Evolutionary conservation across 2,888 invertebrate species (phyloP), one percentile per base, ranked within the genome.

Genomic region (Augiades crinisus): DNA sequence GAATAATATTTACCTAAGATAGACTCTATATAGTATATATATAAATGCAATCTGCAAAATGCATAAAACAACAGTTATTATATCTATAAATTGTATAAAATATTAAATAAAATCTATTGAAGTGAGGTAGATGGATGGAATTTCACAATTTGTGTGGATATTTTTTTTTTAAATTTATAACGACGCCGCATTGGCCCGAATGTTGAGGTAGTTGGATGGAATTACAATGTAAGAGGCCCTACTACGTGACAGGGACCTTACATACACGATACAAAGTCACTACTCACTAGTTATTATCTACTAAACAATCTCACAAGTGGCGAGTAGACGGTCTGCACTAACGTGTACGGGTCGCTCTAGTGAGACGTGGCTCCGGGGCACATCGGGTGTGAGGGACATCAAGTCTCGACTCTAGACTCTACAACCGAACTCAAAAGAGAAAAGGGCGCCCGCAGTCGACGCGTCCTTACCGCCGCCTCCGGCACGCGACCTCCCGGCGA

Each of bases 91-190:
- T 88, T 86, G 88, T 89, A 89, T 89, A 89, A 89, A 89, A 89
- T 88, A 89, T 88, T 87, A 89, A 89, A 88, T 90, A 90, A 90
- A 88, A 89, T 90, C 89, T 89, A 90, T 89, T 89, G 89, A 91
- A 91, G 90, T 92, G 93, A 92, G 92, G 93, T 93, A 92, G 92
- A 91, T 92, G 93, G 92, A 92, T 92, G 92, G 93, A 93, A 92
- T 92, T 87, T 91, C 89, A 89, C 86, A 87, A 78, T 88, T 88
- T 88, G 86, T 86, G 86, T 89, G 88, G 88, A 88, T 87, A 82
- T 81, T 71, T 72, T 77, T 72, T 73, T 75, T 71, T 75, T 71
- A 71, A 61, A 72, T 74, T 74, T 75, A 81, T 75, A 79, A 83
- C 78, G 78, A 75, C 70, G 89, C 87, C 85, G 81, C 75, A 79